These are phyloP conservation scores for Tricholauxania praeusta DNA, from an alignment of 2,888 invertebrate species.

Conservation along the genomic window DNA sequence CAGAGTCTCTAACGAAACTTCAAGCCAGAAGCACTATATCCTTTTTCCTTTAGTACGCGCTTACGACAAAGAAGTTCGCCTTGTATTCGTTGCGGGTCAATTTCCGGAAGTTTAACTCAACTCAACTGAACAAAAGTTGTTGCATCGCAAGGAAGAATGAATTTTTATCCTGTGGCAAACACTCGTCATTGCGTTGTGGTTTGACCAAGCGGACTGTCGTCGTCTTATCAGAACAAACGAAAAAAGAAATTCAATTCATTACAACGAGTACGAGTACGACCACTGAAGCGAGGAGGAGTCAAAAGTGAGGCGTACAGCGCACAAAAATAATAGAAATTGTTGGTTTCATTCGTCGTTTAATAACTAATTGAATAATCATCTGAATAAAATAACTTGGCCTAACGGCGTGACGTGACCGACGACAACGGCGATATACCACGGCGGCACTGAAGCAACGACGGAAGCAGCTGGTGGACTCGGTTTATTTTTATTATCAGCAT, in stretches of 20 bases:
- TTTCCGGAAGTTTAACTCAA: not conserved
- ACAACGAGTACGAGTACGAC: slow-evolving; percentile 1
- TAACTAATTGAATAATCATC: slow-evolving; percentile 25
- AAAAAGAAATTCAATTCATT: not conserved
- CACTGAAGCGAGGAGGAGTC: not conserved
- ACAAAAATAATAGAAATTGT: not conserved
- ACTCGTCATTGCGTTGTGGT: not conserved
- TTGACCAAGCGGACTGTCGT: not conserved
- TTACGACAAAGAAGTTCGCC: not conserved
- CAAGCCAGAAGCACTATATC: slow-evolving; percentile 46
- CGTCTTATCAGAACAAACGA: slow-evolving; percentile 13
- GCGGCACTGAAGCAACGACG: not conserved
- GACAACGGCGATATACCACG: not conserved
- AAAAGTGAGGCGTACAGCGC: not conserved
- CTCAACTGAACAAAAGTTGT: not conserved
- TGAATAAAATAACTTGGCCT: not conserved
- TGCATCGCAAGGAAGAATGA: not conserved
- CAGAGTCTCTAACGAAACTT: slow-evolving; percentile 58
- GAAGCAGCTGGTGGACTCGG: not conserved
- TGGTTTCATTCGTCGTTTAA: slow-evolving; percentile 9
- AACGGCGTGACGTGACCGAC: slow-evolving; percentile 4
- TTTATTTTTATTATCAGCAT: slow-evolving; percentile 2
- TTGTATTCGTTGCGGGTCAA: not conserved
- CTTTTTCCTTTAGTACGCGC: not conserved
- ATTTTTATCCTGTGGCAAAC: slow-evolving; percentile 6